Percentiles rank a stretch among this genome's conserved stretches.
Evolutionary conservation across 2,113 vertebrate genomes (phyloP).

Genomic region (human (Homo sapiens)): DNA sequence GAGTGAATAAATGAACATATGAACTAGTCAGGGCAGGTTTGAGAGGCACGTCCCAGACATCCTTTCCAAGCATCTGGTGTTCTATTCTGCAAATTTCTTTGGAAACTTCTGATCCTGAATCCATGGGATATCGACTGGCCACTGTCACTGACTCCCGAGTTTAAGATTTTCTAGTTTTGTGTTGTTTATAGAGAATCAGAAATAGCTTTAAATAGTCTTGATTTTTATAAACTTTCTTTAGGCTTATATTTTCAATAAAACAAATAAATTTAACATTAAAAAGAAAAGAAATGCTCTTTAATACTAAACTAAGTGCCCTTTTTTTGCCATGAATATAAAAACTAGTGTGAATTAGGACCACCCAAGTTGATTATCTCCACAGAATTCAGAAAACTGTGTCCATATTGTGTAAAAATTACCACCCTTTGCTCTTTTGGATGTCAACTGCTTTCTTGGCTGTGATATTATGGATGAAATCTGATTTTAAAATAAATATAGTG

Average conservation of each 20-base stretch:
- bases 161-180: slow-evolving; percentile 13
- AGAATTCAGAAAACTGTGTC: slow-evolving; percentile 38
- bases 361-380: slow-evolving; percentile 32
- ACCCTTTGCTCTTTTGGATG: not conserved
- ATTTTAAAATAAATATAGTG: slow-evolving; percentile 73
- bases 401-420: slow-evolving; percentile 43
- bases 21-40: not conserved
- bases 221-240: slow-evolving; percentile 9
- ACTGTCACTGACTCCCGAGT: not conserved
- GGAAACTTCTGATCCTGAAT: not conserved
- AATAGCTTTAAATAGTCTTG: not conserved
- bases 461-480: slow-evolving; percentile 49
- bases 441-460: slow-evolving; percentile 40
- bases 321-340: slow-evolving; percentile 10
- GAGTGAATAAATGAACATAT: not conserved
- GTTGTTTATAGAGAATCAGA: not conserved
- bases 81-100: not conserved
- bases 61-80: not conserved
- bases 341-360: slow-evolving; percentile 41
- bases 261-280: slow-evolving; percentile 14
- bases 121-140: not conserved
- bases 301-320: not conserved
- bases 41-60: not conserved
- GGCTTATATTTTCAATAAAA: slow-evolving; percentile 19
- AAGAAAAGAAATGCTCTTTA: slow-evolving; percentile 19